Conservation (phyloP, 2,113 vertebrate genomes). For the Pavo muticus region DNA sequence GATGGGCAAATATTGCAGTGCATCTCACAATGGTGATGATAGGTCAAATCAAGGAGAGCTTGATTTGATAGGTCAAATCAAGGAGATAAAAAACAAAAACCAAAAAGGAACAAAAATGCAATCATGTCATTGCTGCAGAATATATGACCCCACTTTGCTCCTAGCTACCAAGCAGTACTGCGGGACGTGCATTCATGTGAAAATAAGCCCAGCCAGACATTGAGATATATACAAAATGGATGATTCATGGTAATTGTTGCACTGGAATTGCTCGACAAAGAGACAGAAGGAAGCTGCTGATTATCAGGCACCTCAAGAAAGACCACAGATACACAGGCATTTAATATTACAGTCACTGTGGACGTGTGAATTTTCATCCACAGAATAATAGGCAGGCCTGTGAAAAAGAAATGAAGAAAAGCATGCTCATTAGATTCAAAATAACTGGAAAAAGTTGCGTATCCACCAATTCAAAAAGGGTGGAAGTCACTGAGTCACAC, state of each 20-base stretch:
- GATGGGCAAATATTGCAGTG: conserved; percentile 23
- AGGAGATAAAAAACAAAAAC: not conserved
- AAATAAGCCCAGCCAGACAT: conserved; percentile 31
- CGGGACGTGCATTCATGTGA: conserved; percentile 38
- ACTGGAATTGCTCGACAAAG: conserved; percentile 30
- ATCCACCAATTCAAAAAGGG: conserved; percentile 24
- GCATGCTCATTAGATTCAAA: not conserved
- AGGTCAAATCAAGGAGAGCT: conserved; percentile 16
- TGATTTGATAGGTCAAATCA: no score
- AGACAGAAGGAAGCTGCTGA: conserved; percentile 45
- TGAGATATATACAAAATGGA: conserved; percentile 47
- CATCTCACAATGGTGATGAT: conserved; percentile 25
- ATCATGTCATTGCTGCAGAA: conserved; percentile 7
- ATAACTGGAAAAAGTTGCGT: not conserved
- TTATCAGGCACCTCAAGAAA: conserved; percentile 37
- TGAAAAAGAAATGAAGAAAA: conserved; percentile 26
- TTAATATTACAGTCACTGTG: conserved; percentile 2
- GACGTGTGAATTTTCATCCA: conserved; percentile 28
- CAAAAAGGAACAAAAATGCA: conserved; percentile 36
- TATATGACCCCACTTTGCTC: conserved; percentile 43
- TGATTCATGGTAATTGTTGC: conserved; percentile 49
- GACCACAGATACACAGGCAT: conserved; percentile 46
- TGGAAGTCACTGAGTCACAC: conserved; percentile 9
- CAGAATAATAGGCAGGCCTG: not conserved
- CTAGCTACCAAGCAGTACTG: conserved; percentile 24